These are phyloP conservation scores for Pycnomerus fuliginosus DNA, from an alignment of 2,888 invertebrate species.

Conservation along the genomic window DNA sequence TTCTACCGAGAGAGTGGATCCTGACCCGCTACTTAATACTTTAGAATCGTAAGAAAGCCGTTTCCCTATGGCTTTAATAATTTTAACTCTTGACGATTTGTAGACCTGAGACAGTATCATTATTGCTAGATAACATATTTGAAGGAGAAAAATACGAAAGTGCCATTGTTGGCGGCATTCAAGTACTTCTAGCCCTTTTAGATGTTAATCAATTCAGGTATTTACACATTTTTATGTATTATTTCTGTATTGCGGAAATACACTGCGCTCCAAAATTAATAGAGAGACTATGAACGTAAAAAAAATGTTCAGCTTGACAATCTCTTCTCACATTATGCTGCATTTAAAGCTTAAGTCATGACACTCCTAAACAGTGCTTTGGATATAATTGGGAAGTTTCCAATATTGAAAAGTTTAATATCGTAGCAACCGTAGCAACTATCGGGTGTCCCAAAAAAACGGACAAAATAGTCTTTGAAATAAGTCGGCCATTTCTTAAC, in stretches of 20 bases:
- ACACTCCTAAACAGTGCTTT: no score
- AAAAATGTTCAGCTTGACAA: no score
- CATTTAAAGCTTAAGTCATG: no score
- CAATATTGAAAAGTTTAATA: no score
- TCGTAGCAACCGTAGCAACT: no score
- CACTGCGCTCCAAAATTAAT: no score
- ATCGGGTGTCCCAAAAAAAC: no score
- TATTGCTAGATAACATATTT: conserved; percentile 75
- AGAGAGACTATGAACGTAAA: no score
- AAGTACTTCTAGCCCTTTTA: conserved; percentile 74
- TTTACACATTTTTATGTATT: conserved; percentile 1
- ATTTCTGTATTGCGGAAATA: conserved; percentile 1
- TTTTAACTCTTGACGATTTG: conserved; percentile 22
- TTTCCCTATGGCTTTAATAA: not conserved
- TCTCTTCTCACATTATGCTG: no score
- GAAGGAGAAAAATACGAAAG: conserved; percentile 64
- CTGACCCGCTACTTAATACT: conserved; percentile 70
- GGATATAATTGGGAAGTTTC: no score
- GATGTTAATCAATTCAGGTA: conserved; percentile 57
- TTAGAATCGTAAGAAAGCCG: conserved; percentile 67
- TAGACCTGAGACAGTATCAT: conserved; percentile 61
- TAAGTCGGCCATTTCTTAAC: no score
- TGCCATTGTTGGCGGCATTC: conserved; percentile 77
- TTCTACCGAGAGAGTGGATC: conserved; percentile 61
- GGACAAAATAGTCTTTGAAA: no score